phyloP scores from a whole-genome alignment of 2,113 vertebrate species.

The Forbesichthys papilliferus region DNA sequence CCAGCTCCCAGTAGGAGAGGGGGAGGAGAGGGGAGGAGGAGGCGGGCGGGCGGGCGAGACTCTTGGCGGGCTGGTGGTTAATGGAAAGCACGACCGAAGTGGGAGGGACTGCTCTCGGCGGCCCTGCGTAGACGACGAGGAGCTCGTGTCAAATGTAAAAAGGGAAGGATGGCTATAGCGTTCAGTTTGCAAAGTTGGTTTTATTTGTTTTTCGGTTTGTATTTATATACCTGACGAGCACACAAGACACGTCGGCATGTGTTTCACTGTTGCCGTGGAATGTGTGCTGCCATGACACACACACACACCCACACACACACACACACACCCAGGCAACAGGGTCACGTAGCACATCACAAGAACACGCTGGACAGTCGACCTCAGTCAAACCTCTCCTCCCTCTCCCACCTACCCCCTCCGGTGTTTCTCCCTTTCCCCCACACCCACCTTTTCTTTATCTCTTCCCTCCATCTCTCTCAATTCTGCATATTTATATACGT shows the following conservation, averaged over 20 bases:
- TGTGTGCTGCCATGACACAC: conserved; percentile 56
- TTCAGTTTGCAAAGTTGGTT: conserved; percentile 63
- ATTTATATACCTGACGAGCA: conserved; percentile 76
- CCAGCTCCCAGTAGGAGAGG: conserved; percentile 86
- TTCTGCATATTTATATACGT: conserved; percentile 67
- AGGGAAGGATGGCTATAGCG: conserved; percentile 50
- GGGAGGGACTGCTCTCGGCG: conserved; percentile 46
- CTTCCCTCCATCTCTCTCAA: conserved; percentile 42
- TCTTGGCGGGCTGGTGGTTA: conserved; percentile 48
- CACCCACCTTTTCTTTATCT: conserved; percentile 39
- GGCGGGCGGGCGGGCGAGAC: conserved; percentile 41
- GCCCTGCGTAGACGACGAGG: not conserved
- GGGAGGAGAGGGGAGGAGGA: conserved; percentile 33
- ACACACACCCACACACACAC: conserved; percentile 16
- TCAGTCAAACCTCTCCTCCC: conserved; percentile 59
- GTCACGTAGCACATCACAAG: conserved; percentile 74
- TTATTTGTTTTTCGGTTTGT: conserved; percentile 69
- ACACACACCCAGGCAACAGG: conserved; percentile 60
- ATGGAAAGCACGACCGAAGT: conserved; percentile 47
- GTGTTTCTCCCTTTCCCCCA: conserved; percentile 34
- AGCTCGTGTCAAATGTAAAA: conserved; percentile 50
- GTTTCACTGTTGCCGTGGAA: conserved; percentile 71
- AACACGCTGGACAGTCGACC: conserved; percentile 76
- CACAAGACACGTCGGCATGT: conserved; percentile 75
- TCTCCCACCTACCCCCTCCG: conserved; percentile 20